Conservation (phyloP, 1,140 invertebrate species). For the Camponotus vicinus region DNA sequence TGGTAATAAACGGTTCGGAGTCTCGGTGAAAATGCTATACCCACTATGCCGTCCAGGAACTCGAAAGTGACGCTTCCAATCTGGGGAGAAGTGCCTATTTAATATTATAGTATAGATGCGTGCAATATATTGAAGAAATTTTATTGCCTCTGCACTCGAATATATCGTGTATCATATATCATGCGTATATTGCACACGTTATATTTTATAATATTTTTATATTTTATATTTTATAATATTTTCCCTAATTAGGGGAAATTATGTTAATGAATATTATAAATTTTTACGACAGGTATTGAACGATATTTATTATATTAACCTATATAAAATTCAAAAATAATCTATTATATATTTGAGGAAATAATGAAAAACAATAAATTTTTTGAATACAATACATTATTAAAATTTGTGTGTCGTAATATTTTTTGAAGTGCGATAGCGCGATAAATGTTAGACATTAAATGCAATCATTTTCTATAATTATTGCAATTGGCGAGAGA, state of each 20-base stretch:
- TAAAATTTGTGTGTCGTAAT: neutral
- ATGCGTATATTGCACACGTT: neutral
- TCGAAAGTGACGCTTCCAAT: conserved; percentile 89
- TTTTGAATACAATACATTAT: no score
- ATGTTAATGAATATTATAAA: neutral
- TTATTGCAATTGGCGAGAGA: no score
- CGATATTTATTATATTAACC: neutral
- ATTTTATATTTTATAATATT: neutral
- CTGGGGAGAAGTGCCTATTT: conserved; percentile 70
- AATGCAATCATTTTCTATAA: neutral
- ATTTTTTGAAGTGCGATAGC: no score
- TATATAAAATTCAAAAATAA: neutral
- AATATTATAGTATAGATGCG: neutral
- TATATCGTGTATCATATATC: neutral
- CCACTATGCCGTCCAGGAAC: conserved; percentile 93
- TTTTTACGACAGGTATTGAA: neutral
- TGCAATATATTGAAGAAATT: neutral
- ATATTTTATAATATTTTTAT: neutral
- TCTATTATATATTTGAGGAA: neutral
- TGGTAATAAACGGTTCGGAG: conserved; percentile 91
- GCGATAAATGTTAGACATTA: neutral
- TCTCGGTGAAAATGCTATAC: conserved; percentile 90
- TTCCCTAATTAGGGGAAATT: neutral
- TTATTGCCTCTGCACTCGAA: neutral
- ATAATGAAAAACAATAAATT: neutral